Base-by-base conservation (phyloP, 2,113 vertebrate genomes). In the Xenopus tropicalis region DNA sequence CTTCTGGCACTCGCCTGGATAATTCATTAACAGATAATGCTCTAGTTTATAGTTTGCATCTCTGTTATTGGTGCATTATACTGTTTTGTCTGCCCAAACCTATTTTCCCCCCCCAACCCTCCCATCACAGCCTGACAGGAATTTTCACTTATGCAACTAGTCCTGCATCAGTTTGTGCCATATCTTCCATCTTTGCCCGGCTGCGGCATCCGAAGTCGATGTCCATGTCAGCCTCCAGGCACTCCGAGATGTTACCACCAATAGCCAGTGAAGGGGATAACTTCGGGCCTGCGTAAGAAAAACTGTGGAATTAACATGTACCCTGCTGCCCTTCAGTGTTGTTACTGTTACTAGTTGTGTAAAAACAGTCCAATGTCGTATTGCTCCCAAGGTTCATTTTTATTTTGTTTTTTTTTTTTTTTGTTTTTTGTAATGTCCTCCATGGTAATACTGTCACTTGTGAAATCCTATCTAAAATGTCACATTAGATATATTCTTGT, bases 181-280 rank as follows among this genome's bases (percentile, higher is more conserved):
- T 89, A 87, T 89, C 91, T 84, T 91, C 93, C 83, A 84, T 91
- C 86, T 92, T 91, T 81, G 83, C 90, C 88, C 88, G 84, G 82
- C 91, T 90, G 88, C 90, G 92, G 89, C 90, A 93, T 91, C 92
- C 90, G 89, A 93, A 90, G 87, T 88, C 87, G 70, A 85, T 91
- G 90, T 93, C 93, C 80, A 81, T 89, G 88, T 91, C 90, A 83
- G 89, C 90, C 85, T 91, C 90, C 76, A 90, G 91, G 87, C 92
- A 91, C 84, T 87, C 90, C 84, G 90, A 88, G 90, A 91, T 90
- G 90, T 87, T 90, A 86, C 90, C 93, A 84, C 91, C 92, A 86
- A 83, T 92, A 91, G 88, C 91, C 91, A 92, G 91, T 91, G 90
- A 86, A 85, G 90, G 92, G 87, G 92, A 92, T 91, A 90, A 89